Evolutionary conservation across 2,113 vertebrate genomes (phyloP), one percentile per base, ranked within the genome.

Genomic region (Neofelis nebulosa): DNA sequence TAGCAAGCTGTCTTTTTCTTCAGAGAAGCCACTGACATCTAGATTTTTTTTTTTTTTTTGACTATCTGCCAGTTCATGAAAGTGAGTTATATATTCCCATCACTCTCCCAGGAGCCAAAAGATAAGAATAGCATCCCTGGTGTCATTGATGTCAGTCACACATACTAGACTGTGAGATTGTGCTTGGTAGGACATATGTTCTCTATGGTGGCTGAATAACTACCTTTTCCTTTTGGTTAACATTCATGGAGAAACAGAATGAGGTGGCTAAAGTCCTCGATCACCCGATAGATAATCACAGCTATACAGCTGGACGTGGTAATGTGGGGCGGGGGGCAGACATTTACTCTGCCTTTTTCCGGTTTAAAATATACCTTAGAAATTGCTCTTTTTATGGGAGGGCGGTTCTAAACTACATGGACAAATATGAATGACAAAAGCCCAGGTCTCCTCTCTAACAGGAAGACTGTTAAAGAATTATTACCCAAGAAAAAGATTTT

Each of bases 311-410:
- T 91, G 13, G 31, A 66, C 50, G 25, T 25, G 4, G 12, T 76
- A 5, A 66, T 0, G 16, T 13, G 4, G 19, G 50, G 1, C 0
- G 11, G 12, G 3, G 2, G 1, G 6, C 38, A 86, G 38, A 80
- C 6, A 16, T 27, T 38, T 36, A 21, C 25, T 66, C 31, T 13
- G 13, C 23, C 18, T 57, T 84, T 78, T 45, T 92, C 61, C 4
- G 13, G 2, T 57, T 68, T 87, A 55, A 74, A 90, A 82, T 66
- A 18, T 13, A n/a, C 27, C 65, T 50, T 55, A 31, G 27, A 21
- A 79, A 61, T 57, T 21, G 1, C 1, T 81, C 3, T 38, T 48
- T 88, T 48, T 18, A 16, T 31, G 23, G 16, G 36, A 71, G 50
- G 29, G 4, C 0, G 25, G 1, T 11, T 68, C 21, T 50, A 3